Base-by-base conservation (phyloP, 2,888 invertebrate genomes). In the Leptinotarsa haldemani region DNA sequence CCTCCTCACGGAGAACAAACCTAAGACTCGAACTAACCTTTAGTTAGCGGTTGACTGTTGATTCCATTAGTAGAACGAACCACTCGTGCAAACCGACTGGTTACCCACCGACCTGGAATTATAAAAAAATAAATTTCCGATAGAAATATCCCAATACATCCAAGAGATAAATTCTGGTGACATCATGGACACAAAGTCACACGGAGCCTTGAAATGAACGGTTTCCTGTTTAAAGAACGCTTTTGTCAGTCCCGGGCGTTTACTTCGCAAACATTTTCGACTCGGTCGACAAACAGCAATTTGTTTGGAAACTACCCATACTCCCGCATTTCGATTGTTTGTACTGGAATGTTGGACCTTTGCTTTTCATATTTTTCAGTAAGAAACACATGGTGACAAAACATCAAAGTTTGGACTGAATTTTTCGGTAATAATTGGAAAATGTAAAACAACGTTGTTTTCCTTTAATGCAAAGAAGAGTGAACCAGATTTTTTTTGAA, bases 291-390 rank as follows among this genome's bases (percentile, higher is more conserved):
- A 80, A 81, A 81, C 76, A 80, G 73, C 77, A 77, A 78, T 80
- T 80, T 77, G 73, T 80, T 81, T 80, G 74, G 72, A 77, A 78
- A 78, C 76, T 77, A 74, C 78, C 75, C 76, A 78, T 66, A 67
- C 66, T 71, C 80, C 79, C 79, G 79, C 78, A 79, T 81, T 78
- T 56, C 56, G 15, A 15, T n/a, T 13, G 56, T 56, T 22, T 20
- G 22, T 13, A 56, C 20, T 56, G 25, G 22, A 56, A 15, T 56
- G 56, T 56, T 56, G 22, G 56, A 56, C 22, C 15, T 56, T 56
- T 20, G 13, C 56, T 22, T 56, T 56, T 22, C 1, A 15, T 22
- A 13, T 22, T 56, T 15, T 22, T 22, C 15, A 4, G 4, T 1
- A 56, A 22, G 4, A 13, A 20, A 13, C 22, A 56, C 5, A 18